phyloP scores from a whole-genome alignment of 2,888 invertebrate species.

The Cataglyphis rosenhaueri region DNA sequence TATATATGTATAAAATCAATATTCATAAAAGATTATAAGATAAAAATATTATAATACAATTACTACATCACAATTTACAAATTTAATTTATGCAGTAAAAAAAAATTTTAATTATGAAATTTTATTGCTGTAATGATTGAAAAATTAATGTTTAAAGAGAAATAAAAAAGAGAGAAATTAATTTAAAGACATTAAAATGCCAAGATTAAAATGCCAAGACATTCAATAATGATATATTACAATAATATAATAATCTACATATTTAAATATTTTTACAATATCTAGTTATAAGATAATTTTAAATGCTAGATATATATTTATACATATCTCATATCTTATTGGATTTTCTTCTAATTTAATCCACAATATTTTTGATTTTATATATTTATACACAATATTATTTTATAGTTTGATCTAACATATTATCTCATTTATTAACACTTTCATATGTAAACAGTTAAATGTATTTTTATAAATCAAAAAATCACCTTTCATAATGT shows the following conservation, averaged over 20 bases:
- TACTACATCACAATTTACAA: neutral
- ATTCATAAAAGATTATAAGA: neutral
- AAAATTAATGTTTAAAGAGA: neutral
- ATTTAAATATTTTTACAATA: neutral
- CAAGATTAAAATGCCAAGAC: neutral
- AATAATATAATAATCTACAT: neutral
- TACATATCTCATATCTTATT: neutral
- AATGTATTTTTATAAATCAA: no score
- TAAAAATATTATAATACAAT: neutral
- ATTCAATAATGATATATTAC: neutral
- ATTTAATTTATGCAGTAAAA: neutral
- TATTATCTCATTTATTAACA: constrained; percentile 7
- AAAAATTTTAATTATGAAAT: neutral
- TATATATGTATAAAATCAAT: neutral
- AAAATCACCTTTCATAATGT: neutral
- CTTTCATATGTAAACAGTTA: neutral
- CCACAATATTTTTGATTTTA: neutral
- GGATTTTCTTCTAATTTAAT: neutral
- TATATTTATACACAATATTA: constrained; percentile 2
- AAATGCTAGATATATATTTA: neutral
- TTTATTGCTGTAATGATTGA: neutral
- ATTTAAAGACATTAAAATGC: neutral
- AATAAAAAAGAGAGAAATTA: neutral
- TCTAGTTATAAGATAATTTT: neutral
- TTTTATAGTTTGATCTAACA: constrained; percentile 5